Evolutionary conservation across 2,113 vertebrate species (phyloP).

Genomic region (Mohoua ochrocephala): DNA sequence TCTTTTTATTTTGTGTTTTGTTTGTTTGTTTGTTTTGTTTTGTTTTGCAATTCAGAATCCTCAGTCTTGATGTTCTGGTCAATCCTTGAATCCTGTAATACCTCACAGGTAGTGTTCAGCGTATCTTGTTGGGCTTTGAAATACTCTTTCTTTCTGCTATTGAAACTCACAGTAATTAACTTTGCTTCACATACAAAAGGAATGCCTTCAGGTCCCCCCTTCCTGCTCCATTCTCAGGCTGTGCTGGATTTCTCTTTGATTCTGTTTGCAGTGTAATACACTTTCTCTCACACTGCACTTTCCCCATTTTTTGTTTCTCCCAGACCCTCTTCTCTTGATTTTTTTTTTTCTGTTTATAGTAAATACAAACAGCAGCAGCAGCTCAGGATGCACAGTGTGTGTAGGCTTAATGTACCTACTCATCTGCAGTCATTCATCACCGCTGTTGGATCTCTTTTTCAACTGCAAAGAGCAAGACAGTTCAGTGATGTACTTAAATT

Average conservation of each 20-base stretch:
- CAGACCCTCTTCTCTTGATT: neutral
- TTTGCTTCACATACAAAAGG: neutral
- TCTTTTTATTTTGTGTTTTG: neutral
- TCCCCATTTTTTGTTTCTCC: neutral
- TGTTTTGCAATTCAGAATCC: neutral
- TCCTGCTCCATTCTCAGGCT: neutral
- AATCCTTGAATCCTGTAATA: neutral
- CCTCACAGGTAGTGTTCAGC: neutral
- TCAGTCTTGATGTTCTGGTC: neutral
- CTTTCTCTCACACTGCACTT: neutral
- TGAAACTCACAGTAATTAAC: neutral
- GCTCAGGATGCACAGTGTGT: neutral
- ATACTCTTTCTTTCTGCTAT: neutral
- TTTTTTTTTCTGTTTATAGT: neutral
- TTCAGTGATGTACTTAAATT: neutral
- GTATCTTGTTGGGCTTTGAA: neutral
- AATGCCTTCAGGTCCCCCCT: neutral
- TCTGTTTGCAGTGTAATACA: neutral
- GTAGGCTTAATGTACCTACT: constrained; percentile 9
- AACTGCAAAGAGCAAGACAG: neutral
- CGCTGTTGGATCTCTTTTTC: neutral
- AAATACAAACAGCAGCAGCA: constrained; percentile 5
- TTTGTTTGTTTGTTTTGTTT: neutral
- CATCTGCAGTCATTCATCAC: constrained; percentile 31
- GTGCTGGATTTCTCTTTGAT: neutral